These are phyloP conservation scores for Dasyprocta punctata DNA, from an alignment of 2,113 vertebrate genomes.

Conservation along the genomic window DNA sequence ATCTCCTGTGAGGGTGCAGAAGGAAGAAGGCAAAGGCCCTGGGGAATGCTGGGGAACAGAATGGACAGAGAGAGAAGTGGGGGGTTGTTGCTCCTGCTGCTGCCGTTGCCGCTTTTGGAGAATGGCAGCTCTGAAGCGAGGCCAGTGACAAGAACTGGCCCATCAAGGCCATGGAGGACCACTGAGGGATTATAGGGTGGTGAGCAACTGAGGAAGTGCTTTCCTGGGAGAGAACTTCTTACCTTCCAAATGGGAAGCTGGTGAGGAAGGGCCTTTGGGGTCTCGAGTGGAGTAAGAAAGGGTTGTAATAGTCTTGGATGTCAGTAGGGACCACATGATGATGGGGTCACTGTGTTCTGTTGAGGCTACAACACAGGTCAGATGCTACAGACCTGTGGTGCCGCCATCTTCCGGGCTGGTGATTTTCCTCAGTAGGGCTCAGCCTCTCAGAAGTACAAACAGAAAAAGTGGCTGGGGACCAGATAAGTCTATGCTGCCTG, in stretches of 20 bases:
- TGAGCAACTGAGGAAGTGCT: not conserved
- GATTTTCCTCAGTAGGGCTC: not conserved
- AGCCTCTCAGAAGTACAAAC: not conserved
- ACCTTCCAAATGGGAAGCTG: not conserved
- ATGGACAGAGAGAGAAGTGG: not conserved
- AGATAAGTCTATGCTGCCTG: not conserved
- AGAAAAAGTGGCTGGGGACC: not conserved
- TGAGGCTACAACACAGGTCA: not conserved
- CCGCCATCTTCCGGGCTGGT: not conserved
- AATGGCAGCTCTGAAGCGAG: not conserved
- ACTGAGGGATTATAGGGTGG: not conserved
- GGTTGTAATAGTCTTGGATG: not conserved
- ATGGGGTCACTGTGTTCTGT: not conserved
- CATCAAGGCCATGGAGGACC: too few species aligned
- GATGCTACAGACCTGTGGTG: not conserved
- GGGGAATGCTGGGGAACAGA: not conserved
- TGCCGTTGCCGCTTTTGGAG: not conserved
- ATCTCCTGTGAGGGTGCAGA: not conserved
- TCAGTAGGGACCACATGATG: not conserved
- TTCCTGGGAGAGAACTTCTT: not conserved
- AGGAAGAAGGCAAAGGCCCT: not conserved
- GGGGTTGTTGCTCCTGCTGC: not conserved
- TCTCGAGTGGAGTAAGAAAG: not conserved
- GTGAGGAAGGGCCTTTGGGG: not conserved
- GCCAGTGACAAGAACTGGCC: not conserved